A percentile compares a stretch with the other conserved stretches of the same genome.
Conservation (phyloP, 2,888 invertebrate species). For the Spialia ferax region DNA sequence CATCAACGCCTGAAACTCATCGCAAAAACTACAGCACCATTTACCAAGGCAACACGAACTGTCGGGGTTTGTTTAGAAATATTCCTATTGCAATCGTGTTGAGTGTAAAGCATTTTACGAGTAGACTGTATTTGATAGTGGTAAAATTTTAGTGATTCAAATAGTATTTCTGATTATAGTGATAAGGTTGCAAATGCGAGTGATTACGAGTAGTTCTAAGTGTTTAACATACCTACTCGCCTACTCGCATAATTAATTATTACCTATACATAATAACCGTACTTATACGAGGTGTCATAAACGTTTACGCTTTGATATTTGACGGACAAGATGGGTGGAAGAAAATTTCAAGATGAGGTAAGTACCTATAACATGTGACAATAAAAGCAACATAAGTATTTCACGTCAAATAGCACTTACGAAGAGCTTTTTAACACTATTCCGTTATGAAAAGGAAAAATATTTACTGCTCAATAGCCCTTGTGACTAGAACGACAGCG, state of each 20-base stretch:
- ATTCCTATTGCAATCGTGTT: not conserved
- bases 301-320: too few relatives aligned
- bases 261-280: too few relatives aligned
- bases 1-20: slow-evolving; percentile 17
- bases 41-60: not conserved
- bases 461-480: not conserved
- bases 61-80: not conserved
- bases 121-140: too few relatives aligned
- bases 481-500: slow-evolving; percentile 8
- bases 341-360: not conserved
- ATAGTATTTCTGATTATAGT: too few relatives aligned
- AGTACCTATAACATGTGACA: slow-evolving; percentile 55
- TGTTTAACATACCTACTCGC: too few relatives aligned
- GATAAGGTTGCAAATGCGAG: too few relatives aligned
- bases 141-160: too few relatives aligned
- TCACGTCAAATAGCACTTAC: slow-evolving; percentile 53
- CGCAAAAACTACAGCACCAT: slow-evolving; percentile 6
- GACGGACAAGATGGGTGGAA: too few relatives aligned
- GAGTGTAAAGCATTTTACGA: not conserved
- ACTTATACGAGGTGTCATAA: too few relatives aligned
- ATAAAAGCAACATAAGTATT: slow-evolving; percentile 53
- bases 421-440: slow-evolving; percentile 43
- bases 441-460: slow-evolving; percentile 35
- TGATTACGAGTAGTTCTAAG: too few relatives aligned
- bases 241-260: too few relatives aligned